Evolutionary conservation across 2,888 invertebrate genomes (phyloP).

Genomic region (Ferrisia virgata): DNA sequence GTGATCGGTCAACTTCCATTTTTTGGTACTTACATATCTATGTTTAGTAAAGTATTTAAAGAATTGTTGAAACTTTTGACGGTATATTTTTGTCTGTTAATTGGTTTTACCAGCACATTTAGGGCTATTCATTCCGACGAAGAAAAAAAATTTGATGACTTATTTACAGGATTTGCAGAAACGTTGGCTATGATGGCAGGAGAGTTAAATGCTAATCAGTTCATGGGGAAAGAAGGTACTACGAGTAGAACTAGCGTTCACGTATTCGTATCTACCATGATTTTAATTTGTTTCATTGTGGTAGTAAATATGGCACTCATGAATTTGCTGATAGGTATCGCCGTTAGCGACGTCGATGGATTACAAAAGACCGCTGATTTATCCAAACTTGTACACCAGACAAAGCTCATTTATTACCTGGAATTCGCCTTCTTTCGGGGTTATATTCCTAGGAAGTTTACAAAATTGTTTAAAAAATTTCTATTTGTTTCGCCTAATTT

Average conservation of each 20-base stretch:
- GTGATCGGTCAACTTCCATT: conserved; percentile 85
- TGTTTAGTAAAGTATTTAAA: conserved; percentile 83
- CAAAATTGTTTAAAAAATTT: conserved; percentile 72
- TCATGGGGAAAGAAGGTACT: too few relatives aligned
- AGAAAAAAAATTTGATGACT: conserved; percentile 76
- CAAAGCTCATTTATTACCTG: conserved; percentile 79
- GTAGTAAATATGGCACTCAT: conserved; percentile 82
- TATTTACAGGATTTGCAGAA: conserved; percentile 78
- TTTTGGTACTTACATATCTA: conserved; percentile 85
- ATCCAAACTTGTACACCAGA: conserved; percentile 77
- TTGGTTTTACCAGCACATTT: conserved; percentile 83
- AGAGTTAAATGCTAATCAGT: conserved; percentile 73
- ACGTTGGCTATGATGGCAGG: conserved; percentile 88
- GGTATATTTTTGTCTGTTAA: conserved; percentile 78
- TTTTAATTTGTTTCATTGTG: conserved; percentile 79
- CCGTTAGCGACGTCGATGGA: conserved; percentile 83
- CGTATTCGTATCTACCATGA: conserved; percentile 73
- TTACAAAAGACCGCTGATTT: conserved; percentile 79
- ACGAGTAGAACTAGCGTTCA: conserved; percentile 70
- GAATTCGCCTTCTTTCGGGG: conserved; percentile 77
- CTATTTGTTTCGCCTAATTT: conserved; percentile 78
- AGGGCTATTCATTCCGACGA: conserved; percentile 77
- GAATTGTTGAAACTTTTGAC: conserved; percentile 80
- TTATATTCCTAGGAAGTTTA: conserved; percentile 64
- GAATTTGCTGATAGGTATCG: conserved; percentile 82